Conservation (phyloP, 2,797 vertebrate species). For the Pyrocephalus nanus region DNA sequence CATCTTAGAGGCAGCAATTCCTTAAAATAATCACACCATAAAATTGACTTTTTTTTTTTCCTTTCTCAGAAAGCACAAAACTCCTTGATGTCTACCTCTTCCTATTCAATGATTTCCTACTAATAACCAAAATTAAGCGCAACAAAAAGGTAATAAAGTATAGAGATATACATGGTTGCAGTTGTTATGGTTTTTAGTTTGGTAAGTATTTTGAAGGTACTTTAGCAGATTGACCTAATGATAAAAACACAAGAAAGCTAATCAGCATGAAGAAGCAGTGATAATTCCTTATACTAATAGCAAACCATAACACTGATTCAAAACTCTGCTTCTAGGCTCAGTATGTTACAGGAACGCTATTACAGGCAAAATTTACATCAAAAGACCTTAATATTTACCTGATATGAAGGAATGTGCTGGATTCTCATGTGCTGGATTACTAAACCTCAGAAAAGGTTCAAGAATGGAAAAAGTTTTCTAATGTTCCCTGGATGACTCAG, state of each 20-base stretch:
- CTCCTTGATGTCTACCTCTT: constrained; percentile 87
- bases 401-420: background rate
- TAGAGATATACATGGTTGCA: background rate
- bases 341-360: background rate
- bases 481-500: background rate
- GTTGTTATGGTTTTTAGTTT: background rate
- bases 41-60: background rate
- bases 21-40: background rate
- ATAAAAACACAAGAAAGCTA: background rate
- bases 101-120: constrained; percentile 91
- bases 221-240: background rate
- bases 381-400: background rate
- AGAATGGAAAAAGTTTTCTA: background rate
- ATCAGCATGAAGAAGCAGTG: background rate
- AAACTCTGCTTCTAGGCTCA: background rate
- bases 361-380: background rate
- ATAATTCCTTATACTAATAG: background rate
- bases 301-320: background rate
- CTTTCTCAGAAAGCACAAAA: constrained; percentile 81
- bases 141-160: constrained; percentile 86
- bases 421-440: background rate
- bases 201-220: background rate
- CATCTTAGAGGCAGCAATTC: background rate
- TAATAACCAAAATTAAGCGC: constrained; percentile 89
- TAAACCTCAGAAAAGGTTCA: background rate